Base-by-base conservation (phyloP, 2,888 invertebrate species). In the Meteorus cinctellus region DNA sequence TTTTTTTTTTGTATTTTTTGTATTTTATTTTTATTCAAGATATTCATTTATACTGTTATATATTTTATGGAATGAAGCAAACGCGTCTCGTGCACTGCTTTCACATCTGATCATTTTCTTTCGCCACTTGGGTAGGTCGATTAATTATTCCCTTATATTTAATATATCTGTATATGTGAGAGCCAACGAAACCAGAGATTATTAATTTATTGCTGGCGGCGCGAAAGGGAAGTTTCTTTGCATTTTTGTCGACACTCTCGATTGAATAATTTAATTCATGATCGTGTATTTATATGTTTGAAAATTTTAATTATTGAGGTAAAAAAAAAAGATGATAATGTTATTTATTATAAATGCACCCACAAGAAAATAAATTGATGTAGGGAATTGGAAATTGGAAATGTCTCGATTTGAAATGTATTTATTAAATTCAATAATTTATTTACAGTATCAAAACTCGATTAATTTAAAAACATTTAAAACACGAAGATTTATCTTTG, bases 31-130 rank as follows among this genome's bases (percentile, higher is more conserved):
- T 51, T 16, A 8, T 29, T 14, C 5, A 2, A 29, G 48, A 12
- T 16, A 68, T 34, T 24, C 24, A 27, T 68, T 27, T 48, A 14
- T 41, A 24, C n/a, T 24, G 24, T 48, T 68, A 29, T 68, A 41
- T 36, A 24, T 66, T 14, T 66, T 41, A 41, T 41, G 19, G 29
- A 41, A 27, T 48, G 29, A 31, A 69, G 59, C 34, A 60, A 70
- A 70, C 27, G 60, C 41, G 36, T 70, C 27, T 72, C 48, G 48
- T 31, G 24, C 41, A 34, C 68, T 72, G 63, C 72, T 76, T 76
- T 76, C 76, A 76, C 76, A 72, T 76, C 55, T 73, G 68, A 76
- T 76, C 68, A 68, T 76, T 76, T 76, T 72, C 72, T 76, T 76
- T 76, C 69, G 69, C 76, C 72, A 76, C 69, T 76, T 68, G 45